These are phyloP conservation scores for Antechinus stuartii DNA, from an alignment of 2,113 vertebrate genomes.

Conservation along the genomic window DNA sequence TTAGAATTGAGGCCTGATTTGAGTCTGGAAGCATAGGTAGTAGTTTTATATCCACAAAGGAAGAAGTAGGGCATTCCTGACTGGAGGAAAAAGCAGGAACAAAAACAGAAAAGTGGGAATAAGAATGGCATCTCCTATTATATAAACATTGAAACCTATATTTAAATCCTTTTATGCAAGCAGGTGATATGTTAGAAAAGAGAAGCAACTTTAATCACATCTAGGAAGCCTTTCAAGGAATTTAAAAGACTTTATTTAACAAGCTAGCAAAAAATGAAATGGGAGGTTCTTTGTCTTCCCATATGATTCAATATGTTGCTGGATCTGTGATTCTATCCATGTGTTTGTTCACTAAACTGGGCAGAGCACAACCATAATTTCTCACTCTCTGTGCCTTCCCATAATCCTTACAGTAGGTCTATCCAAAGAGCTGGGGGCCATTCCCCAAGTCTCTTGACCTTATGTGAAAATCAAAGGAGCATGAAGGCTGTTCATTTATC, in stretches of 20 bases:
- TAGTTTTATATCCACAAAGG: neutral
- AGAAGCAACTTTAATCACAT: neutral
- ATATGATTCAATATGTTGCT: neutral
- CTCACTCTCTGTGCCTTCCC: neutral
- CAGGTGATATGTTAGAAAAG: neutral
- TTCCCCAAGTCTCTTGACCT: neutral
- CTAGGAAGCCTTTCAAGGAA: neutral
- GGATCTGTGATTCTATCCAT: neutral
- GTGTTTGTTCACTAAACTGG: neutral
- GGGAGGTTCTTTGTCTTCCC: neutral
- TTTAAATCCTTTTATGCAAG: neutral
- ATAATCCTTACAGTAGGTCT: neutral
- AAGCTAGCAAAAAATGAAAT: neutral
- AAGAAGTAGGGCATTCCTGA: neutral
- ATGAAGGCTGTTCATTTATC: neutral
- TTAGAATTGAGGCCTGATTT: neutral
- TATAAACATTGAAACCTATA: fast-evolving
- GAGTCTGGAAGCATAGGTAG: neutral
- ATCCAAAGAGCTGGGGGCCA: neutral
- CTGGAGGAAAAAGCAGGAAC: too few species aligned
- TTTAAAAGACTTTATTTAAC: neutral
- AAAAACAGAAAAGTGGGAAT: neutral
- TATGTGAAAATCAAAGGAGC: neutral
- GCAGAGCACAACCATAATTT: neutral
- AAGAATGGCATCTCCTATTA: neutral